Evolutionary conservation across 2,888 invertebrate genomes (phyloP), one percentile per base, ranked within the genome.

Genomic region (Mactromeris polynyma): DNA sequence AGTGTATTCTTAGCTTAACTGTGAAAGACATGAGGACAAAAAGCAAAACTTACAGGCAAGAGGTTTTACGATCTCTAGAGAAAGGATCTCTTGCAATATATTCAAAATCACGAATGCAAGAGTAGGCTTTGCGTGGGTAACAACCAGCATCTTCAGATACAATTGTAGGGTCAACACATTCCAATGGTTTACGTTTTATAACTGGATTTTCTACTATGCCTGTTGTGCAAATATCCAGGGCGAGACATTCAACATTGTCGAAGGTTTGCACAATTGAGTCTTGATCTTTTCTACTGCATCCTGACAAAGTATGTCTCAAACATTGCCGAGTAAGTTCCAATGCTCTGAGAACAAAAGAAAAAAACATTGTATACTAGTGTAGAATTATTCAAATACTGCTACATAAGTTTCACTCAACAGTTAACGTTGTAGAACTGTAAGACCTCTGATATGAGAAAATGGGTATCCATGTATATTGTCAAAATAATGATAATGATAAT

Each of bases 191-290:
- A 51, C 84, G 81, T 21, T 85, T 84, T 17, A 89, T 87, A 21
- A 89, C 79, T 38, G 79, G 85, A 11, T 21, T 38, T 33, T 84
- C 78, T 17, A 58, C 54, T 9, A 77, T 84, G 33, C 73, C 73
- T n/a, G 90, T 51, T 0, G 88, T 73, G 77, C 92, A 92, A 69
- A 90, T 85, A 33, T 89, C 89, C 0, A 88, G 77, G 26, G 92
- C 92, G 17, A 92, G 77, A 38, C 92, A 92, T 77, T 90, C 87
- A 3, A 90, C 80, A 6, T 90, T 46, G 21, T 78, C 21, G 80
- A 86, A 92, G 31, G 88, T 85, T 1, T 36, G 26, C n/a, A 89
- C 88, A 40, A 91, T 36, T 19, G 83, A 64, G 7, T 19, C 17
- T 46, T 84, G 80, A 3, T 58, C 14, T 2, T 83, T 42, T 4